Evolutionary conservation across 2,888 invertebrate genomes (phyloP).

Genomic region (Elysia crispata): DNA sequence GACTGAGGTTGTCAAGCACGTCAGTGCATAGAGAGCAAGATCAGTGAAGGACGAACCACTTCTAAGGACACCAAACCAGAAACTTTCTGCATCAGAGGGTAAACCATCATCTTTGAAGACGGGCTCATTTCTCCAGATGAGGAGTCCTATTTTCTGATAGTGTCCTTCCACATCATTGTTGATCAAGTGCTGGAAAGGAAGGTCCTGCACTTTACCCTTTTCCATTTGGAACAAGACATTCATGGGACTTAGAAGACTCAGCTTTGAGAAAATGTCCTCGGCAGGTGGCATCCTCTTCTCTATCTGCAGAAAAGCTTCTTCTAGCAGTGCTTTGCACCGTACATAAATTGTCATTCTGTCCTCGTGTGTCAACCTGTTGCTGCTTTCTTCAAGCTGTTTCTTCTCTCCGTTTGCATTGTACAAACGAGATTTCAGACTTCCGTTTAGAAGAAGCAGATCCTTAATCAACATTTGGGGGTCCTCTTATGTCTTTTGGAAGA

Average conservation of each 20-base stretch:
- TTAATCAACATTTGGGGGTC: neutral
- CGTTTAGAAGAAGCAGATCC: neutral
- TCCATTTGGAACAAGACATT: neutral
- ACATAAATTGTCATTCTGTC: neutral
- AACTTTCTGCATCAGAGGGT: neutral
- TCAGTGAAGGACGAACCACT: neutral
- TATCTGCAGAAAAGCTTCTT: neutral
- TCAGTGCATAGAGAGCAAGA: slow-evolving; percentile 6
- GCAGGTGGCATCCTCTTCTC: neutral
- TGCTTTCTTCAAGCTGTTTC: neutral
- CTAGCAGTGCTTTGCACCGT: neutral
- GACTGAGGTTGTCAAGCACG: slow-evolving; percentile 2
- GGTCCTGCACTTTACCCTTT: neutral
- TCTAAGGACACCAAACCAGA: slow-evolving; percentile 10
- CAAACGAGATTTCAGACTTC: neutral
- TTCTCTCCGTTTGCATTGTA: neutral
- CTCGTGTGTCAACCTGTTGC: neutral
- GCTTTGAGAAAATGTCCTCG: neutral
- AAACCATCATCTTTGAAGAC: neutral
- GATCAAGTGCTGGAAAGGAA: neutral
- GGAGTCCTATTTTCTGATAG: neutral
- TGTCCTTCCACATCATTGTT: neutral
- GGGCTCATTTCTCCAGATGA: neutral
- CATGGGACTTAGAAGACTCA: neutral
- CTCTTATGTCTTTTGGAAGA: neutral